These are phyloP conservation scores for Sipha maydis DNA, from an alignment of 2,888 invertebrate genomes.

Conservation along the genomic window DNA sequence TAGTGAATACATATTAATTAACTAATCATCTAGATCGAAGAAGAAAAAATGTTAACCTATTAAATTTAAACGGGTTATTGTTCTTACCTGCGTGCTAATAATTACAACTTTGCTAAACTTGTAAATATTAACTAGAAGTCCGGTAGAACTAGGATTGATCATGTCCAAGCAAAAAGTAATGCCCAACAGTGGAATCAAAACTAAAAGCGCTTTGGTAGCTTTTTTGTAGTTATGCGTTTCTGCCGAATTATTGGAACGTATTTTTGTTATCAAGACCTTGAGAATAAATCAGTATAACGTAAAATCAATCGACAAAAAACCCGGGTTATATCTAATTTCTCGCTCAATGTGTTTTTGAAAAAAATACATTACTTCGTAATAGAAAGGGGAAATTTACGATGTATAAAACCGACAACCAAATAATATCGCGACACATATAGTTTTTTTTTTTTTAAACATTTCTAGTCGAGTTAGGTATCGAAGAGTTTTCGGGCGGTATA, in stretches of 20 bases:
- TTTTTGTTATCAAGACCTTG: slow-evolving; percentile 90
- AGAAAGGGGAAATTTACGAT: no score
- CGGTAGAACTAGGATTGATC: slow-evolving; percentile 83
- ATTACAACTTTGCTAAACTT: slow-evolving; percentile 82
- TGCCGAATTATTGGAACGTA: slow-evolving; percentile 87
- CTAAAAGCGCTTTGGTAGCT: slow-evolving; percentile 89
- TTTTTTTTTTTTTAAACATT: no score
- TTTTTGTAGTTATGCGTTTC: slow-evolving; percentile 92
- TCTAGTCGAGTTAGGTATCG: no score
- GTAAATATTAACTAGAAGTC: slow-evolving; percentile 79
- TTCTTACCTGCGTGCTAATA: slow-evolving; percentile 86
- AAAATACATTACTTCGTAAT: no score
- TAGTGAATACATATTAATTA: slow-evolving; percentile 65
- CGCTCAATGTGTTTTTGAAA: no score
- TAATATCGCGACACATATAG: no score
- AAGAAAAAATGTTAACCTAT: neutral
- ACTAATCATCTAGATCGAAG: neutral
- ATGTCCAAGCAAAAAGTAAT: slow-evolving; percentile 89
- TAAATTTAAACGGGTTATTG: neutral
- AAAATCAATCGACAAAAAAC: neutral
- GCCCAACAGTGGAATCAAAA: slow-evolving; percentile 90
- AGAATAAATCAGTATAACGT: slow-evolving; percentile 64
- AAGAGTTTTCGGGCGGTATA: no score
- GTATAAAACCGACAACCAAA: no score
- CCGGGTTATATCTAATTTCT: neutral